Conservation (phyloP, 1,140 invertebrate genomes). For the Ceratina calcarata region DNA sequence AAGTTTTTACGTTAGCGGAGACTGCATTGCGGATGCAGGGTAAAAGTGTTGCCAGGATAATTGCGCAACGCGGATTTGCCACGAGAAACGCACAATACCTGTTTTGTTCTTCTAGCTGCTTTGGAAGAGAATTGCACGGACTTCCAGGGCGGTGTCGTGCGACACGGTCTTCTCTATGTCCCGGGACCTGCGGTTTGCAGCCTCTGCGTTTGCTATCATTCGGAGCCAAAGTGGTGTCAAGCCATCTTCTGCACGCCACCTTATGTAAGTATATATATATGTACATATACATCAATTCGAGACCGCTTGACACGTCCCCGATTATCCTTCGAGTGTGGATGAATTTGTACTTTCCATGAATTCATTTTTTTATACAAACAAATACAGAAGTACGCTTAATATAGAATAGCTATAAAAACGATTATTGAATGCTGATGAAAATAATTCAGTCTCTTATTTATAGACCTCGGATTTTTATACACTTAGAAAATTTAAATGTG, state of each 20-base stretch:
- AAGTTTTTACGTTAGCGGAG: no score
- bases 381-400: no score
- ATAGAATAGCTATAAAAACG: no score
- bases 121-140: slow-evolving; percentile 89
- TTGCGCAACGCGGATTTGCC: no score
- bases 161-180: slow-evolving; percentile 89
- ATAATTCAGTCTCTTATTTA: no score
- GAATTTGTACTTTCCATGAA: no score
- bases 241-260: slow-evolving; percentile 92
- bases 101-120: slow-evolving; percentile 78
- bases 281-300: neutral
- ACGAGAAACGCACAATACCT: no score
- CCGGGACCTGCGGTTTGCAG: slow-evolving; percentile 93
- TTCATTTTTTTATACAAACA: no score
- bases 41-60: neutral
- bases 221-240: slow-evolving; percentile 91
- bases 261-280: slow-evolving; percentile 83
- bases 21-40: neutral
- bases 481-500: no score
- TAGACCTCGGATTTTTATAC: no score
- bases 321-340: no score
- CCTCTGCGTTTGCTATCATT: slow-evolving; percentile 91
- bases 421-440: no score
- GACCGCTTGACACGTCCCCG: neutral
- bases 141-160: slow-evolving; percentile 88